A percentile compares a stretch with the other conserved stretches of the same genome.
Conservation (phyloP, 2,113 vertebrate genomes). For the Diadophis punctatus region DNA sequence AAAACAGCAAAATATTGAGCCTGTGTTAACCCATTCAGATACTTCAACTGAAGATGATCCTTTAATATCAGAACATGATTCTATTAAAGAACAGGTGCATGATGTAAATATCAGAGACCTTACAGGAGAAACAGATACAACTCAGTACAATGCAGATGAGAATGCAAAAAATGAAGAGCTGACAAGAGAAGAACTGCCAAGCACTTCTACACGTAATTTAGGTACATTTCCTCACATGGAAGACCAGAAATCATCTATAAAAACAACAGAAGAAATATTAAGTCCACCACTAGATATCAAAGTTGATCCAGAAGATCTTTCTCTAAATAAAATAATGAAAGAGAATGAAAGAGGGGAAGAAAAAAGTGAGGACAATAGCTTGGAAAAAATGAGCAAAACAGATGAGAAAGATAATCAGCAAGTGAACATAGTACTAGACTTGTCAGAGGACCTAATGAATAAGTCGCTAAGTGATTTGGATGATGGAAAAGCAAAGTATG, state of each 20-base stretch:
- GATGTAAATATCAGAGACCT: slow-evolving; percentile 18
- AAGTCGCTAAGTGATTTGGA: background rate
- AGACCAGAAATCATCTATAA: background rate
- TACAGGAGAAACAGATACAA: slow-evolving; percentile 14
- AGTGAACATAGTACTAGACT: background rate
- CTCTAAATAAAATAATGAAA: slow-evolving; percentile 26
- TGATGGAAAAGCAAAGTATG: background rate
- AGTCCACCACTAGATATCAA: slow-evolving; percentile 5
- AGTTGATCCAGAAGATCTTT: slow-evolving; percentile 18
- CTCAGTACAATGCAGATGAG: slow-evolving; percentile 6
- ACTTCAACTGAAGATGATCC: slow-evolving; percentile 13
- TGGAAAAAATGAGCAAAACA: slow-evolving; percentile 25
- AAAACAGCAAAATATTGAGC: slow-evolving; percentile 29
- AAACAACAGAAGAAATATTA: slow-evolving; percentile 28
- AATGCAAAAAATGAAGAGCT: background rate
- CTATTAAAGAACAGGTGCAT: slow-evolving; percentile 23
- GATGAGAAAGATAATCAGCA: background rate
- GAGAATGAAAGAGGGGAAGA: slow-evolving; percentile 18
- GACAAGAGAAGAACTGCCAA: background rate
- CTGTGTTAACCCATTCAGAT: background rate
- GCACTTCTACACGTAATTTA: background rate
- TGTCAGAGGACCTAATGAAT: slow-evolving; percentile 18
- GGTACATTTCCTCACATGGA: slow-evolving; percentile 14
- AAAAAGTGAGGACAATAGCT: slow-evolving; percentile 13
- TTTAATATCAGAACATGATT: slow-evolving; percentile 1